A percentile compares a stretch with the other conserved stretches of the same genome.
Evolutionary conservation across 2,113 vertebrate genomes (phyloP).

Genomic region (Rhabdornis inornatus): DNA sequence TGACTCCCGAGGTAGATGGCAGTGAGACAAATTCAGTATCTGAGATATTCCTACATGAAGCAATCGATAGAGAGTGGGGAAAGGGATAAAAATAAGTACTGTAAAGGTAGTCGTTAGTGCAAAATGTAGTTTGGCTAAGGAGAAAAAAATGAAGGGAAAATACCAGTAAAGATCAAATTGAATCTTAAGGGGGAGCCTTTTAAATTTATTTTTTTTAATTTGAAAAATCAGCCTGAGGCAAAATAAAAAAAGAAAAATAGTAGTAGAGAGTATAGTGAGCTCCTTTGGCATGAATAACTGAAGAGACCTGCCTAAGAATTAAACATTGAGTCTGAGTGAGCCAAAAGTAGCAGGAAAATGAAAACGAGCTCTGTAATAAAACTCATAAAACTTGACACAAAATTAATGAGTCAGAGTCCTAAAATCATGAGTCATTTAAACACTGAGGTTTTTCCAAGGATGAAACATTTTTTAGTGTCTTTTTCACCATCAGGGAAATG

Average conservation of each 20-base stretch:
- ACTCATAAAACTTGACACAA: neutral
- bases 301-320: neutral
- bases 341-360: neutral
- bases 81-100: neutral
- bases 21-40: neutral
- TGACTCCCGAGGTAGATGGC: neutral
- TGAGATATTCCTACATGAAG: neutral
- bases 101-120: neutral
- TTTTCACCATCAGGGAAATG: neutral
- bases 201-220: neutral
- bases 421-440: conserved; percentile 42
- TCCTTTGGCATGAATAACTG: neutral
- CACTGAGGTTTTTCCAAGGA: neutral
- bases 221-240: neutral
- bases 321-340: neutral
- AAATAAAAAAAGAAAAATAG: neutral
- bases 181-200: neutral
- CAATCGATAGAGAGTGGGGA: neutral
- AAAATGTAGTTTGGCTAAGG: neutral
- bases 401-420: conserved; percentile 21
- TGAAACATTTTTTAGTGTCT: neutral
- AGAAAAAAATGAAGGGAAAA: neutral
- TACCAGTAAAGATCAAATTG: neutral
- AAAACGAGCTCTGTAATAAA: neutral
- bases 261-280: neutral